These are phyloP conservation scores for Luperina testacea DNA, from an alignment of 2,888 invertebrate genomes.

Conservation along the genomic window DNA sequence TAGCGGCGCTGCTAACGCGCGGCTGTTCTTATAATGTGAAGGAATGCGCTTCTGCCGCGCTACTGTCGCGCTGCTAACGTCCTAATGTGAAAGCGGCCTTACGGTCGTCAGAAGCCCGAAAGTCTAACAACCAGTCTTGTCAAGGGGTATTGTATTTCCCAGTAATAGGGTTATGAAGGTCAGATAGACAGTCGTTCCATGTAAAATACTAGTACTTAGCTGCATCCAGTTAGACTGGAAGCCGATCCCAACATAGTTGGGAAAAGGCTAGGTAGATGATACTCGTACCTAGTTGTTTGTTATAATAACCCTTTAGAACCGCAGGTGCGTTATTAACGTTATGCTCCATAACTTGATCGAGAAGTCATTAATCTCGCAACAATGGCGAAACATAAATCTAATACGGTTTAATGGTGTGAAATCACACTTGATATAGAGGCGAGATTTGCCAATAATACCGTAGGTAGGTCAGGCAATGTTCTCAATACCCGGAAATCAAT, in stretches of 20 bases:
- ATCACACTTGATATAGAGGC: conserved; percentile 24
- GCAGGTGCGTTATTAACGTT: conserved; percentile 13
- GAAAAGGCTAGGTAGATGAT: background rate
- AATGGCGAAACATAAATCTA: conserved; percentile 43
- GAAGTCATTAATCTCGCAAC: conserved; percentile 43
- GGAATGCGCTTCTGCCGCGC: too few species aligned
- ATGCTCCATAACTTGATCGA: conserved; percentile 12
- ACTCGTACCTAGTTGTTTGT: background rate
- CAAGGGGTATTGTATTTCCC: background rate
- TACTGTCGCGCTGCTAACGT: too few species aligned
- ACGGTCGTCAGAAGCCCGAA: too few species aligned
- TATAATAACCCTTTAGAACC: background rate
- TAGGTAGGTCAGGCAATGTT: conserved; percentile 11
- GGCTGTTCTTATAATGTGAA: too few species aligned
- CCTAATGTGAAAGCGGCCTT: too few species aligned
- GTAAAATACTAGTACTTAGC: background rate
- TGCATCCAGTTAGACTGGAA: too few species aligned
- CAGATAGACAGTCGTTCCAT: background rate
- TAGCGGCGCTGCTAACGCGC: too few species aligned
- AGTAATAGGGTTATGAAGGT: background rate
- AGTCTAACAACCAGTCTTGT: background rate
- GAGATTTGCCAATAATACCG: conserved; percentile 10
- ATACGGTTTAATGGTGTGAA: conserved; percentile 40
- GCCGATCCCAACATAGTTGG: background rate
- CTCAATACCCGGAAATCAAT: conserved; percentile 15